Evolutionary conservation across 1,140 invertebrate genomes (phyloP).

Genomic region (Microplitis mediator): DNA sequence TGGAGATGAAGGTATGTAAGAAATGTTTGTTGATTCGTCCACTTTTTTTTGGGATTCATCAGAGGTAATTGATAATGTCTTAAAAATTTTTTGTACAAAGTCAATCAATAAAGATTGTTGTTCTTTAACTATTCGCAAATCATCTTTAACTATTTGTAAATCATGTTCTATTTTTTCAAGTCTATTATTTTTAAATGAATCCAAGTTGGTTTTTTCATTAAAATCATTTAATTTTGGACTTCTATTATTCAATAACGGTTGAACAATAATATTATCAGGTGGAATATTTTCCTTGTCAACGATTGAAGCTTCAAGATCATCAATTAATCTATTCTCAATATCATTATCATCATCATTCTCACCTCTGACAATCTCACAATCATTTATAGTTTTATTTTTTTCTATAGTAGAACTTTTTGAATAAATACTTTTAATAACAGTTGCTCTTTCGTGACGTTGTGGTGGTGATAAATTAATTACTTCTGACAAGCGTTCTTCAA

Average conservation of each 20-base stretch:
- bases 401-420: not conserved
- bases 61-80: no score
- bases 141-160: no score
- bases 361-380: not conserved
- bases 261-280: not conserved
- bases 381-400: not conserved
- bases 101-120: no score
- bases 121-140: no score
- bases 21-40: not conserved
- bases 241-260: not conserved
- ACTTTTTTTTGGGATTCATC: not conserved
- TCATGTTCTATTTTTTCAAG: no score
- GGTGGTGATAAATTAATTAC: not conserved
- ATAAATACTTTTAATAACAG: not conserved
- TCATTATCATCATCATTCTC: not conserved
- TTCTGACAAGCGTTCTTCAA: not conserved
- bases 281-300: constrained; percentile 12
- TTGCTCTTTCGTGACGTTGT: not conserved
- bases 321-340: not conserved
- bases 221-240: not conserved
- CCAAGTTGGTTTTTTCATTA: not conserved
- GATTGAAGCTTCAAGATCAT: not conserved
- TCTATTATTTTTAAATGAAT: no score
- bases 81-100: not conserved
- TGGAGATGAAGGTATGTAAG: not conserved